phyloP scores from a whole-genome alignment of 2,113 vertebrate species.

The Zosterops japonicus region DNA sequence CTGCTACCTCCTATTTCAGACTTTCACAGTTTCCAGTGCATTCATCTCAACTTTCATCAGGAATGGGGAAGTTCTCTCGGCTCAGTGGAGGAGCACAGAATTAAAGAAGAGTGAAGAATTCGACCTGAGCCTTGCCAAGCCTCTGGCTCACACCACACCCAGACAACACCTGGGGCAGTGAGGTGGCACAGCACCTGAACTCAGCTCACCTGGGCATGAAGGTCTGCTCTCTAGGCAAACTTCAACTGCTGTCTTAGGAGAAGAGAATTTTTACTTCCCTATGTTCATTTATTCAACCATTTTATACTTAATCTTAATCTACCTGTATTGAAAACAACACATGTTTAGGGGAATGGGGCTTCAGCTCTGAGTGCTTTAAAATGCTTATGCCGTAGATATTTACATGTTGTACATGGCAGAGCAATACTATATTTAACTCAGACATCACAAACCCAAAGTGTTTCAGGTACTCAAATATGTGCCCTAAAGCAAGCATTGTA shows the following conservation, averaged over 20 bases:
- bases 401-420: background rate
- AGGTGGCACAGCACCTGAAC: background rate
- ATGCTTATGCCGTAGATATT: background rate
- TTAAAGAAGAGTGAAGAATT: background rate
- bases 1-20: background rate
- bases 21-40: background rate
- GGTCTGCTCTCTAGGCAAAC: background rate
- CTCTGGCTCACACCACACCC: background rate
- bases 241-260: background rate
- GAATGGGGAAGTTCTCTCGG: background rate
- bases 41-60: slow-evolving; percentile 5
- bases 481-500: slow-evolving; percentile 35
- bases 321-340: background rate
- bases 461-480: background rate
- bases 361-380: background rate
- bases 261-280: background rate
- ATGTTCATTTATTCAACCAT: background rate
- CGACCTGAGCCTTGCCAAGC: background rate
- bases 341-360: background rate
- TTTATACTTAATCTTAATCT: background rate
- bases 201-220: background rate
- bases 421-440: slow-evolving; percentile 5
- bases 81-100: background rate
- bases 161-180: background rate
- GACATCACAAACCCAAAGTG: background rate